Evolutionary conservation across 2,888 invertebrate genomes (phyloP), one percentile per base, ranked within the genome.

Genomic region (Muschampia plurimacula): DNA sequence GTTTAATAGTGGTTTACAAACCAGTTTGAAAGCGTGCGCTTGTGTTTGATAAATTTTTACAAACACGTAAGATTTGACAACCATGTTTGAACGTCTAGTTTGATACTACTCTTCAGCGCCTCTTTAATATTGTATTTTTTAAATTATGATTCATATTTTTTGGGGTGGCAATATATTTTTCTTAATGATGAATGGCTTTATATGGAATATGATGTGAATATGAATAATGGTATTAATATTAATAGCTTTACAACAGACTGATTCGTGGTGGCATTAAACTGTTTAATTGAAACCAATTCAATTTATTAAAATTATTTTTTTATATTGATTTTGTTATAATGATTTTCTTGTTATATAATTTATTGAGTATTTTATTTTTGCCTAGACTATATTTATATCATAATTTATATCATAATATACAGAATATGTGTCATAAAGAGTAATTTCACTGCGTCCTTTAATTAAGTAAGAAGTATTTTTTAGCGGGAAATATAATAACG

Each of bases 221-320:
- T 55, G 22, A 69, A 66, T 59, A 49, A 52, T 67, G 22, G 66
- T 66, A 64, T 73, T 74, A 70, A 72, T 52, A 69, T 74, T 74
- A 64, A 74, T 73, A 66, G 78, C 75, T 75, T 77, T 77, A 78
- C 73, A 71, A 72, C 75, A 76, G 77, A 78, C 78, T 78, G 78
- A 78, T 75, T 68, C 46, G 69, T 74, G 73, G 70, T 72, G 66
- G 72, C 69, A 67, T 72, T 65, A 62, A 73, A 70, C 59, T 22
- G 49, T 71, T 71, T 60, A 71, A 12, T n/a, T 36, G 39, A 36
- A 62, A 62, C 15, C 32, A 39, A 39, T 62, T 41, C 15, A 44
- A 39, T 60, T 32, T 36, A 32, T 59, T 1, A 32, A 36, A 59
- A 41, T 9, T 39, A 62, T 49, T 69, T 66, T 10, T 63, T 63